Conservation (phyloP, 2,113 vertebrate species). For the Peromyscus leucopus region DNA sequence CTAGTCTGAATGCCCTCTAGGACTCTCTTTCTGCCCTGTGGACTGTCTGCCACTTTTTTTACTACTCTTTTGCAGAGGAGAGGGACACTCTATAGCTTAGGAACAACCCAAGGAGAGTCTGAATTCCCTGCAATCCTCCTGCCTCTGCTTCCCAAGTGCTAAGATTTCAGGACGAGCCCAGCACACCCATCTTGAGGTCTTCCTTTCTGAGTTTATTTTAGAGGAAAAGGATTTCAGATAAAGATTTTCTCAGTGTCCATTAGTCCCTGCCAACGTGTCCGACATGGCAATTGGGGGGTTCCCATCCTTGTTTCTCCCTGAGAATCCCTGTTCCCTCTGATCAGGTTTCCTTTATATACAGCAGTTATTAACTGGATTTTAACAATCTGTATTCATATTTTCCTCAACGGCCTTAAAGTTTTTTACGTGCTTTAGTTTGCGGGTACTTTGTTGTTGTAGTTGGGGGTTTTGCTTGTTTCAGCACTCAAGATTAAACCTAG, state of each 20-base stretch:
- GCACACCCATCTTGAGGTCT: not conserved
- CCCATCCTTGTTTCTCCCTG: not conserved
- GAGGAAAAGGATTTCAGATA: not conserved
- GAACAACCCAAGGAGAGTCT: not conserved
- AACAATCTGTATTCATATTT: slow-evolving; percentile 17
- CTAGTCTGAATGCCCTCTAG: not conserved
- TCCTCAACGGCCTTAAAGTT: not conserved
- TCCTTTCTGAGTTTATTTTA: not conserved
- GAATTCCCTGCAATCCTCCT: not conserved
- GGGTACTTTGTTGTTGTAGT: not conserved
- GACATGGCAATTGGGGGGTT: not conserved
- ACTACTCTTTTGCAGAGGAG: not conserved
- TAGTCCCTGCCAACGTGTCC: not conserved
- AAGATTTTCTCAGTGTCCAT: not conserved
- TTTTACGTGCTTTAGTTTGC: not conserved
- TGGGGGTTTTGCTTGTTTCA: not conserved
- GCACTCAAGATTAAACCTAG: not conserved
- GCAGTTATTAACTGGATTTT: not conserved
- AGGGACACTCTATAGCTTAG: not conserved
- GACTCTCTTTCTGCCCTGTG: not conserved
- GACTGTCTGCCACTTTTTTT: not conserved
- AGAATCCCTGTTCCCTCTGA: not conserved
- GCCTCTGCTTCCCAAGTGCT: not conserved
- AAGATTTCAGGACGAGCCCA: not conserved
- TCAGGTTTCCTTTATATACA: not conserved